Base-by-base conservation (phyloP, 2,113 vertebrate species). In the Archilochus colubris region DNA sequence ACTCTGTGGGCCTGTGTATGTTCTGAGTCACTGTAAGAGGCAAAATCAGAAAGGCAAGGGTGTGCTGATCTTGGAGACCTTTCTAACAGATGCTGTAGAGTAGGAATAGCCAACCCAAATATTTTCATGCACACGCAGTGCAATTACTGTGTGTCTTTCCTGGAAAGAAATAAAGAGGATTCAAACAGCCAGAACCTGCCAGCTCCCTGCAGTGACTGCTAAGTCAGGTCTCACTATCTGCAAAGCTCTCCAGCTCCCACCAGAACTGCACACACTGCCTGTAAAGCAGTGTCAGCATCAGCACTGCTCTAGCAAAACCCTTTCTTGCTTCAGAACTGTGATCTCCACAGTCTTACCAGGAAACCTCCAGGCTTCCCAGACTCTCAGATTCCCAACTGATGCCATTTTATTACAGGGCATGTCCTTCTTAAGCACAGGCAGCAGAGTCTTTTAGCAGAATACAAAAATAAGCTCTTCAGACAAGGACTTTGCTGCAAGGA, bases 1-100 rank as follows among this genome's bases (percentile, higher is more conserved):
- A 11, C 14, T 0, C 0, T 73, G 69, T 57, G 84, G 63, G 73
- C 63, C 55, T 77, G 38, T 54, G 27, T 75, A 43, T 77, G 19
- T n/a, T 62, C 51, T 66, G 79, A 88, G 68, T 70, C 68, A 48
- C 31, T 2, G 1, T 14, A 33, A 81, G 53, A 75, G 77, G 55
- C 31, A 70, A 67, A 89, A 31, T 33, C 64, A 75, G 64, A 74
- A 40, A 64, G 54, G 46, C 4, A 1, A 22, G 72, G 31, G 48
- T 30, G 21, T 94, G 96, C 93, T 95, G 82, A 75, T 95, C 79
- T 95, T 94, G 96, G 93, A 93, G 48, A 70, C 62, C 58, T 76
- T 95, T 91, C 94, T 88, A 13, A 91, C 31, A 86, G 38, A 48
- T 14, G 0, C 75, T 25, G 55, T 2, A 0, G 82, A 1, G 0